Conservation (phyloP, 2,888 invertebrate genomes). For the Agrochola litura region DNA sequence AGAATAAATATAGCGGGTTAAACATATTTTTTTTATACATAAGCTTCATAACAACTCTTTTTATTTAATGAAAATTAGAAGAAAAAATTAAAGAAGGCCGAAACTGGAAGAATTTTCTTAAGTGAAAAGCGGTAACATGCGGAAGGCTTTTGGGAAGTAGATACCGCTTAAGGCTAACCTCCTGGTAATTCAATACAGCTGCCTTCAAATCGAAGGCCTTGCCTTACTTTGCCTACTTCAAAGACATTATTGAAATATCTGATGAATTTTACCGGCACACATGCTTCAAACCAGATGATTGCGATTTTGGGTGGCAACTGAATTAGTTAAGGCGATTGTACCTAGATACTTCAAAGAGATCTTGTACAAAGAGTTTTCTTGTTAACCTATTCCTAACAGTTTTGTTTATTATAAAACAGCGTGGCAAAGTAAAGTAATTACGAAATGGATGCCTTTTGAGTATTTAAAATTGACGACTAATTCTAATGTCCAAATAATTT, state of each 20-base stretch:
- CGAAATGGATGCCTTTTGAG: neutral
- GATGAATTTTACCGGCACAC: neutral
- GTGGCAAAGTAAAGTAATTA: conserved; percentile 5
- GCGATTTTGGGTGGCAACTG: too few species aligned
- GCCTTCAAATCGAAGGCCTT: conserved; percentile 12
- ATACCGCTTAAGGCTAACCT: neutral
- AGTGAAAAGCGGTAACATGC: neutral
- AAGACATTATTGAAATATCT: conserved; percentile 6
- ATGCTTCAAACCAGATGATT: neutral
- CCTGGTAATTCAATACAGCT: conserved; percentile 3
- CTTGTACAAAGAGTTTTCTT: neutral
- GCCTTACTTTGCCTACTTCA: neutral
- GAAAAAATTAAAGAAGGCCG: too few species aligned
- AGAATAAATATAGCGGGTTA: too few species aligned
- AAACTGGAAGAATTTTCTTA: neutral
- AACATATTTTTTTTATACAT: neutral
- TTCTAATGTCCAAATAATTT: neutral
- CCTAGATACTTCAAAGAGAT: neutral
- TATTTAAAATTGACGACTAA: neutral
- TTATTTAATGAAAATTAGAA: too few species aligned
- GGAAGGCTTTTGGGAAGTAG: neutral
- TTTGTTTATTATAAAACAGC: conserved; percentile 2
- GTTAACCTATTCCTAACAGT: neutral
- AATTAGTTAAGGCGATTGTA: neutral
- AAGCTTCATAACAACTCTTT: neutral